Conservation (phyloP, 1,140 invertebrate genomes). For the Cotesia chilonis region DNA sequence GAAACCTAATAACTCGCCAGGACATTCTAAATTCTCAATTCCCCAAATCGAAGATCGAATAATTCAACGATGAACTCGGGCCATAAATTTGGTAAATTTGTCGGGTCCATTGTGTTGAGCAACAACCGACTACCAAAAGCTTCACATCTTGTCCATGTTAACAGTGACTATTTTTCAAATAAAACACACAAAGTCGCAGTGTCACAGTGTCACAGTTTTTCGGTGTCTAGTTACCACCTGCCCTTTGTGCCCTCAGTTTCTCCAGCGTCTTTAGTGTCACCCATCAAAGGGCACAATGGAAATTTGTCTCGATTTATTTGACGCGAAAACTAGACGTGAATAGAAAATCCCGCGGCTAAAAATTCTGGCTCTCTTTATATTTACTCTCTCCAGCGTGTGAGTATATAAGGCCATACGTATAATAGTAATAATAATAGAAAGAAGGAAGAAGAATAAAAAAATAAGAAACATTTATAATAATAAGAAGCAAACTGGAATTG, state of each 20-base stretch:
- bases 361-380: neutral
- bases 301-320: slow-evolving; percentile 63
- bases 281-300: slow-evolving; percentile 53
- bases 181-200: slow-evolving; percentile 3
- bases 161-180: slow-evolving; percentile 15
- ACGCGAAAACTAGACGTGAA: slow-evolving; percentile 56
- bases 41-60: neutral
- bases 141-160: neutral
- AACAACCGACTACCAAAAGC: slow-evolving; percentile 22
- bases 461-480: slow-evolving; percentile 19
- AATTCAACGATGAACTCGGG: slow-evolving; percentile 16
- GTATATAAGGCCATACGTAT: too few species aligned
- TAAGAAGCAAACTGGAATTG: slow-evolving; percentile 7
- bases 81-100: slow-evolving; percentile 54
- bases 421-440: neutral
- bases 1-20: slow-evolving; percentile 28
- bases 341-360: slow-evolving; percentile 16
- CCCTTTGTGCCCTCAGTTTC: slow-evolving; percentile 27
- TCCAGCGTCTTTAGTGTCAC: slow-evolving; percentile 27
- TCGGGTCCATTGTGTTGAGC: slow-evolving; percentile 35
- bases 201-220: too few species aligned
- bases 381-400: neutral
- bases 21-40: neutral
- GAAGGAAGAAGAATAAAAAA: neutral
- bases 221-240: slow-evolving; percentile 29